A percentile compares a stretch with the other conserved stretches of the same genome.
phyloP scores from a whole-genome alignment of 2,888 invertebrate species.

The Tridacna crocea region DNA sequence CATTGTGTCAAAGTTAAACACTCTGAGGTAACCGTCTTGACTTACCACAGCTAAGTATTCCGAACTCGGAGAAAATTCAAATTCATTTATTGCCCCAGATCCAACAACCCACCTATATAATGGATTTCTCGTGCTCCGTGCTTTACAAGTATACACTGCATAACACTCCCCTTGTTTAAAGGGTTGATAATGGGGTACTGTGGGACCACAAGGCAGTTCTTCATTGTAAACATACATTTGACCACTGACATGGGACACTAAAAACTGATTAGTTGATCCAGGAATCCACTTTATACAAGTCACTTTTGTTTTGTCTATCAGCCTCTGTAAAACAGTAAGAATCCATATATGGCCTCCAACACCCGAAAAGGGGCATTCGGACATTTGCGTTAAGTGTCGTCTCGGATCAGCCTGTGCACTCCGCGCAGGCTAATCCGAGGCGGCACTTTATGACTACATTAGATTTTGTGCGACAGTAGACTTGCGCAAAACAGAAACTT shows the following conservation, averaged over 20 bases:
- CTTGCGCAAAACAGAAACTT: too few species aligned
- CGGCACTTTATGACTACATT: too few species aligned
- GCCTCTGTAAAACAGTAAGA: slow-evolving; percentile 88
- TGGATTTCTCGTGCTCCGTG: slow-evolving; percentile 97
- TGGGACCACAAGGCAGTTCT: slow-evolving; percentile 92
- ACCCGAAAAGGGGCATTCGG: too few species aligned
- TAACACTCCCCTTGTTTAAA: slow-evolving; percentile 98
- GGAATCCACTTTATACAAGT: slow-evolving; percentile 99
- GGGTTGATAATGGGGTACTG: slow-evolving; percentile 96
- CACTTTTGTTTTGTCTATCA: slow-evolving; percentile 96
- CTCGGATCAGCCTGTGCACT: too few species aligned
- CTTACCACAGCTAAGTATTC: slow-evolving; percentile 96
- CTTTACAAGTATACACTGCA: slow-evolving; percentile 97
- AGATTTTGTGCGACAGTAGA: too few species aligned
- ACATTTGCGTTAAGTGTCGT: too few species aligned
- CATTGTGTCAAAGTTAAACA: slow-evolving; percentile 99
- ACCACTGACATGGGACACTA: slow-evolving; percentile 97
- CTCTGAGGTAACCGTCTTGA: slow-evolving; percentile 94
- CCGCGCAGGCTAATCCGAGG: too few species aligned
- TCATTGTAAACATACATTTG: slow-evolving; percentile 99
- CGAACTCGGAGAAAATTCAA: slow-evolving; percentile 98
- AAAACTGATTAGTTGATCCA: slow-evolving; percentile 95
- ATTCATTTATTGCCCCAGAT: slow-evolving; percentile 93
- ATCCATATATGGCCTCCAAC: too few species aligned
- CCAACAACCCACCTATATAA: slow-evolving; percentile 89